These are phyloP conservation scores for Caenorhabditis latens DNA, from an alignment of 1,140 invertebrate genomes.

Conservation along the genomic window DNA sequence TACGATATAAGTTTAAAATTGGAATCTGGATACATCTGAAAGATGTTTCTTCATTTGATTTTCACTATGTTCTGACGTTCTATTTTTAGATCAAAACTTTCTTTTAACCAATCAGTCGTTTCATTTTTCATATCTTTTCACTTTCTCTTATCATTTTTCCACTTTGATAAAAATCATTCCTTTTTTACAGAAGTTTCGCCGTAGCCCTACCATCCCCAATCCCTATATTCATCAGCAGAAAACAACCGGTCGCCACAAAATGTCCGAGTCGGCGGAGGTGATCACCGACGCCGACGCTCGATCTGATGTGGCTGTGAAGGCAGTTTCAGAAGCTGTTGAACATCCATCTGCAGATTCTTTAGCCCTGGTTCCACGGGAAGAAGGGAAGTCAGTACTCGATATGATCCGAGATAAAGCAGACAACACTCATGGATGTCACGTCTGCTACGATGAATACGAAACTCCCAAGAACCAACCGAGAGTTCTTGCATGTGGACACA, in stretches of 20 bases:
- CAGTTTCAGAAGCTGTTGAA: neutral
- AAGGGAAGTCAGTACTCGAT: neutral
- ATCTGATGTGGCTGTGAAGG: neutral
- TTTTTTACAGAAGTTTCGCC: too few relatives aligned
- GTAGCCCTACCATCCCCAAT: too few relatives aligned
- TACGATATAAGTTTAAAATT: too few relatives aligned
- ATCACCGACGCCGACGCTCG: slow-evolving; percentile 25
- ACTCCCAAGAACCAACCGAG: neutral
- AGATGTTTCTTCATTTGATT: too few relatives aligned
- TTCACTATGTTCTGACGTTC: too few relatives aligned
- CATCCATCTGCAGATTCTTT: neutral
- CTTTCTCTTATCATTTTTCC: too few relatives aligned
- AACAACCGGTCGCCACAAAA: neutral
- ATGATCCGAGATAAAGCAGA: slow-evolving; percentile 4
- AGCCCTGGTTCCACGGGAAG: too few relatives aligned
- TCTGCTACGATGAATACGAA: slow-evolving; percentile 35
- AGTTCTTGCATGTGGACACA: slow-evolving; percentile 31
- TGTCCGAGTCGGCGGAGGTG: slow-evolving; percentile 42
- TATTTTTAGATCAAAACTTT: too few relatives aligned
- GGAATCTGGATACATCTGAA: too few relatives aligned
- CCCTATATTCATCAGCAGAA: neutral
- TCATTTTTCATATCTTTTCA: too few relatives aligned
- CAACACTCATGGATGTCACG: neutral
- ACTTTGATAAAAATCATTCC: too few relatives aligned
- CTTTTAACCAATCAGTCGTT: too few relatives aligned